These are phyloP conservation scores for Scaptodrosophila latifasciaeformis DNA, from an alignment of 2,888 invertebrate species.

Conservation along the genomic window DNA sequence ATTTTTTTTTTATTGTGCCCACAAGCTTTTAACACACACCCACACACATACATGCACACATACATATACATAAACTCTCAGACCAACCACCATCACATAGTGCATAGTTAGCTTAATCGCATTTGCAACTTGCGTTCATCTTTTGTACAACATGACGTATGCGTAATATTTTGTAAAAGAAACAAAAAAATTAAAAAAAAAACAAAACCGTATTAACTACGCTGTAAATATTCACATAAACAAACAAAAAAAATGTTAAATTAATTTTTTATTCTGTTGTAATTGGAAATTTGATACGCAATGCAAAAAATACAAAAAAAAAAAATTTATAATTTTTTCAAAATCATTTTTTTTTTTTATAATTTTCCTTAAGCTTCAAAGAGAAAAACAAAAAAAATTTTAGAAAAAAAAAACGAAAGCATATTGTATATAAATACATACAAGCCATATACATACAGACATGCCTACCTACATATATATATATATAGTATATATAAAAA, in stretches of 20 bases:
- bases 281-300: too few relatives aligned
- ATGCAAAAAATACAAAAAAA: neutral
- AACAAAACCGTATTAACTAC: neutral
- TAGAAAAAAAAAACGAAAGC: neutral
- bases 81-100: slow-evolving; percentile 1
- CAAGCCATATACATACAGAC: neutral
- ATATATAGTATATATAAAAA: neutral
- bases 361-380: too few relatives aligned
- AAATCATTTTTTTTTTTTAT: too few relatives aligned
- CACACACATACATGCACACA: neutral
- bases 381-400: neutral
- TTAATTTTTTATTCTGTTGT: neutral
- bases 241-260: neutral
- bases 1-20: too few relatives aligned
- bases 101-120: slow-evolving; percentile 50
- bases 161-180: slow-evolving; percentile 51
- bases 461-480: neutral
- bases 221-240: slow-evolving; percentile 3
- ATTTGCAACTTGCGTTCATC: slow-evolving; percentile 60
- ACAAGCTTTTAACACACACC: too few relatives aligned
- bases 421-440: slow-evolving; percentile 1
- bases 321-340: neutral
- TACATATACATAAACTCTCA: neutral
- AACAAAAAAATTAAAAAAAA: slow-evolving; percentile 6
- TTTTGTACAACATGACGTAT: slow-evolving; percentile 53